phyloP scores from a whole-genome alignment of 2,888 invertebrate genomes.

The Tuberolachnus salignus region DNA sequence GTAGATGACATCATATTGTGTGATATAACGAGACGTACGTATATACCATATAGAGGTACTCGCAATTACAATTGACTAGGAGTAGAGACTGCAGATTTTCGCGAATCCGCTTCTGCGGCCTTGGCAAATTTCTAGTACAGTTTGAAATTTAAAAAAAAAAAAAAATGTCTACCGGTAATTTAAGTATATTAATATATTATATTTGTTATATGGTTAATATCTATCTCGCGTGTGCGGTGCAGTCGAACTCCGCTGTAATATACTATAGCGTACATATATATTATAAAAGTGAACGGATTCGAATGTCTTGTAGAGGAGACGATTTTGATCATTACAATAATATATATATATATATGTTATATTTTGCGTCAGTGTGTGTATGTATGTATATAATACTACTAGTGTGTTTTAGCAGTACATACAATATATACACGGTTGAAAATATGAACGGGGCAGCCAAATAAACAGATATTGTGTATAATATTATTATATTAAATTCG shows the following conservation, averaged over 20 bases:
- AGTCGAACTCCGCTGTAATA: not conserved
- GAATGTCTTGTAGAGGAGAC: not conserved
- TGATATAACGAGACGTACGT: too few species aligned
- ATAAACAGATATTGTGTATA: not conserved
- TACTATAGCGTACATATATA: too few species aligned
- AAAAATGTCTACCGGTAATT: not conserved
- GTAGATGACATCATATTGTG: too few species aligned
- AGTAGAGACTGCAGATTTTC: not conserved
- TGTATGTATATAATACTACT: not conserved
- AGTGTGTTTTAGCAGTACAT: too few species aligned
- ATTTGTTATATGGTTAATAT: not conserved
- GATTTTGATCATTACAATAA: conserved; percentile 17
- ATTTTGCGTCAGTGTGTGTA: not conserved
- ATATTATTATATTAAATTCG: not conserved
- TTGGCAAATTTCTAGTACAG: not conserved
- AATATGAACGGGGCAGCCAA: conserved; percentile 3
- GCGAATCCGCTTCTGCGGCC: not conserved
- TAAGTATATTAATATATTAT: too few species aligned
- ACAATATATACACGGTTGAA: too few species aligned
- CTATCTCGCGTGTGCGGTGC: not conserved
- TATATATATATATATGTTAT: not conserved
- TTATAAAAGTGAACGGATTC: conserved; percentile 37
- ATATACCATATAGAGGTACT: too few species aligned
- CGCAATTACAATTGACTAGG: too few species aligned
- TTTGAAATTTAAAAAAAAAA: not conserved